Base-by-base conservation (phyloP, 2,888 invertebrate species). In the Calameuta filiformis region DNA sequence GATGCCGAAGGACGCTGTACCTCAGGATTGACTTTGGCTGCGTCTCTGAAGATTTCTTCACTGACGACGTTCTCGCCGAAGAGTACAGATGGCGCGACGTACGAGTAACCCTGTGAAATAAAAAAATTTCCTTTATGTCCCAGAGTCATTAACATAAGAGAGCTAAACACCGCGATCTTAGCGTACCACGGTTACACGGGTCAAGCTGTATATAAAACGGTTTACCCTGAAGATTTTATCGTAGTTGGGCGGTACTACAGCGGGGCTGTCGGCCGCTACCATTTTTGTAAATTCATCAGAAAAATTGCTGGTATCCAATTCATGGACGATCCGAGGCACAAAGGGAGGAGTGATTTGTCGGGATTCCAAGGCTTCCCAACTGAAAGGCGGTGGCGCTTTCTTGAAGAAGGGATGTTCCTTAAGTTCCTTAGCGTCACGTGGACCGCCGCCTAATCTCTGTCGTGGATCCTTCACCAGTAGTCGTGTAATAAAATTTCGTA, bases 271-370 rank as follows among this genome's bases (percentile, higher is more conserved):
- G 0, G 97, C 95, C 11, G 98, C 96, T 76, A 95, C 94, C 95
- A 98, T 97, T 87, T 95, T 95, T 0, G 99, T 99, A 92, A 99
- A 99, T 92, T 99, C 99, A 83, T 97, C 97, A 73, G 98, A 97
- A 92, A 99, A 99, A 93, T 99, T 98, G 89, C 97, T 97, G 23
- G 98, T 97, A 92, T 99, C 99, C 81, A 97, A 93, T 91, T 98
- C 98, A 91, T 96, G 94, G 83, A 93, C 92, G 81, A 99, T 95
- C 79, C 94, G 94, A n/a, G 99, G 99, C 84, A 96, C 95, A 92
- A 98, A 98, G 1, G 98, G 98, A 0, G 99, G 97, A 23, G 95
- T 92, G 79, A 98, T 94, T 85, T 95, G 94, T 87, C 98, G 96
- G 1, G 93, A 93, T 1, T 96, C 94, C 75, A 99, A 93, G 76